Conservation (phyloP, 2,113 vertebrate genomes). For the Alces alces region DNA sequence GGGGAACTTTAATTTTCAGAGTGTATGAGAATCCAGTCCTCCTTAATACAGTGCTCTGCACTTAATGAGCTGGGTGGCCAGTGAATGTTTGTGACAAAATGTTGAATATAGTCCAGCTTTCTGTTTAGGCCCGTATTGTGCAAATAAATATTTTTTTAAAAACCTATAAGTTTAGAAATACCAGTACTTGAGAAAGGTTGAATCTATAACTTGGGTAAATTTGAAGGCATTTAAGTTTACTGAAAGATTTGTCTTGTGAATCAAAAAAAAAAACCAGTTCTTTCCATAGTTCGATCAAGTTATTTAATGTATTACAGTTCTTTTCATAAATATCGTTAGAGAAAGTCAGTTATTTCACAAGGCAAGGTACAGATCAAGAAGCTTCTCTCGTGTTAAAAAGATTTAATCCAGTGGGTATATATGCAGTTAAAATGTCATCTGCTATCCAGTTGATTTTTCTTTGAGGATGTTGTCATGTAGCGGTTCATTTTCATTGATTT, state of each 20-base stretch:
- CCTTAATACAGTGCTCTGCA: background rate
- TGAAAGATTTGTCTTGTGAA: background rate
- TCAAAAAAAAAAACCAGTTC: background rate
- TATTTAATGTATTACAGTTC: background rate
- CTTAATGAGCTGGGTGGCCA: background rate
- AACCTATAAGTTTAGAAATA: background rate
- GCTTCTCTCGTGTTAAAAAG: background rate
- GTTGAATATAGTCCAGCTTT: background rate
- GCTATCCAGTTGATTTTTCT: slow-evolving; percentile 7
- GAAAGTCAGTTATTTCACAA: background rate
- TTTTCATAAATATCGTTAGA: background rate
- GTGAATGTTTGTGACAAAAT: background rate
- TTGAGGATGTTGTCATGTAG: background rate
- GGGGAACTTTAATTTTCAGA: background rate
- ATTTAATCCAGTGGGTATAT: background rate
- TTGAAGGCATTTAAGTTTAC: background rate
- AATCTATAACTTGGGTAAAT: background rate
- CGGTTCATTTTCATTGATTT: background rate
- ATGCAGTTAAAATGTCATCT: background rate
- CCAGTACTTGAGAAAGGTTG: background rate
- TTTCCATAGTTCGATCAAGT: background rate
- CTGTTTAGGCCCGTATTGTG: background rate
- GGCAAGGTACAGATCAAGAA: background rate
- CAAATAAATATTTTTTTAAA: background rate
- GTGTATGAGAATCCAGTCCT: background rate